A percentile compares a stretch with the other conserved stretches of the same genome.
Conservation (phyloP, 1,140 invertebrate genomes). For the Magallana gigas region DNA sequence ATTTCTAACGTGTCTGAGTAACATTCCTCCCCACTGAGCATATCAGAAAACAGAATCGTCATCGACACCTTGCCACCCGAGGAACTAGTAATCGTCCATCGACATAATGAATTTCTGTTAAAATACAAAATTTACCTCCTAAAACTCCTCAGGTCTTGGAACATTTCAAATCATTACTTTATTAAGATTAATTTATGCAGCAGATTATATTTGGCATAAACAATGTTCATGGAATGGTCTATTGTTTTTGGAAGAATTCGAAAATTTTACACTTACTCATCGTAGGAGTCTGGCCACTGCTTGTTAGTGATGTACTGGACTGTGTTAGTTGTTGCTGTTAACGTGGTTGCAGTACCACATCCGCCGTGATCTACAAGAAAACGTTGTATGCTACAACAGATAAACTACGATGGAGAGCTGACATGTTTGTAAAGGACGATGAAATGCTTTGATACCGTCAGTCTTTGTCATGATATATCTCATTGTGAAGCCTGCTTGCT, state of each 20-base stretch:
- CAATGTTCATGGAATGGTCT: too few species aligned
- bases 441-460: not conserved
- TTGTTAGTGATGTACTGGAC: constrained; percentile 42
- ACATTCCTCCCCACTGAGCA: constrained; percentile 48
- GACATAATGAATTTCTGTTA: not conserved
- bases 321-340: constrained; percentile 35
- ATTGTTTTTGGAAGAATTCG: too few species aligned
- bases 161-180: too few species aligned
- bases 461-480: constrained; percentile 43
- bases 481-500: constrained; percentile 45
- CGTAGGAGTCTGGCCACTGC: constrained; percentile 38
- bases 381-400: too few species aligned
- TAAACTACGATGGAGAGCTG: too few species aligned
- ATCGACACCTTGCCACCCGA: constrained; percentile 6
- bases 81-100: not conserved
- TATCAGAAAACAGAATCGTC: constrained; percentile 43
- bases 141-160: too few species aligned
- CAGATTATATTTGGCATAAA: too few species aligned
- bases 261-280: constrained; percentile 16
- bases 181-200: too few species aligned
- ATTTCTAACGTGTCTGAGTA: constrained; percentile 46
- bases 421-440: too few species aligned
- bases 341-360: not conserved
- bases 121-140: not conserved
- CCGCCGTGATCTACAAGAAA: not conserved